A percentile compares a stretch with the other conserved stretches of the same genome.
Conservation (phyloP, 2,113 vertebrate species). For the Apodemus speciosus region DNA sequence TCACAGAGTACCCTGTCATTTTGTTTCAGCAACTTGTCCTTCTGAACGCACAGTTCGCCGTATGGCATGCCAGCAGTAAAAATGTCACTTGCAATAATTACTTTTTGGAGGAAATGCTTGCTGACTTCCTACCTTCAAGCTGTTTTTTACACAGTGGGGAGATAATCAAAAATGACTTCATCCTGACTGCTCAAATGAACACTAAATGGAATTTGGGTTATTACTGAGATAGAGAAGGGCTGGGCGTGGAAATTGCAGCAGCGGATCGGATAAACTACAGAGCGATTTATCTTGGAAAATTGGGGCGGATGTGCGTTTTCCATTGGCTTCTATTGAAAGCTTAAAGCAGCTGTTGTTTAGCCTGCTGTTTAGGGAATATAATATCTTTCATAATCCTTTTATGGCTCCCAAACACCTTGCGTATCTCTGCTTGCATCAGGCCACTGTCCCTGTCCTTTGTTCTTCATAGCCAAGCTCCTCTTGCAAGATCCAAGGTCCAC, state of each 20-base stretch:
- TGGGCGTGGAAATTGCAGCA: slow-evolving; percentile 84
- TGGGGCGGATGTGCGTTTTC: slow-evolving; percentile 75
- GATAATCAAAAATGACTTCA: slow-evolving; percentile 98
- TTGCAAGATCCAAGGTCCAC: not conserved
- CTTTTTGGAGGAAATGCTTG: slow-evolving; percentile 92
- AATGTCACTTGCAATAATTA: slow-evolving; percentile 94
- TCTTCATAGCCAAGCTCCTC: not conserved
- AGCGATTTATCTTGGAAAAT: slow-evolving; percentile 84
- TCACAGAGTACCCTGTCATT: slow-evolving; percentile 91
- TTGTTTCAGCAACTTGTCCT: slow-evolving; percentile 90
- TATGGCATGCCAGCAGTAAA: slow-evolving; percentile 93
- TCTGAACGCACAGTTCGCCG: slow-evolving; percentile 87
- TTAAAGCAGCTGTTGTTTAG: slow-evolving; percentile 81
- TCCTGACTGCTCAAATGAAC: slow-evolving; percentile 99
- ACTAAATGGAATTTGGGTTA: slow-evolving; percentile 92
- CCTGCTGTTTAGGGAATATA: slow-evolving; percentile 81
- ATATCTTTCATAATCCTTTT: slow-evolving; percentile 84
- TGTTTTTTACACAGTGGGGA: slow-evolving; percentile 97
- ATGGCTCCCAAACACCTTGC: slow-evolving; percentile 76
- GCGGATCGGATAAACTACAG: slow-evolving; percentile 81
- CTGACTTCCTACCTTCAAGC: slow-evolving; percentile 93
- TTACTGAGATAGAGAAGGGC: slow-evolving; percentile 84
- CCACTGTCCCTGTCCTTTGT: slow-evolving; percentile 42
- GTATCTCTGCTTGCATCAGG: slow-evolving; percentile 54
- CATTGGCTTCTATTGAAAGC: slow-evolving; percentile 76